Evolutionary conservation across 2,113 vertebrate species (phyloP).

Genomic region (Protomyctophum bolini): DNA sequence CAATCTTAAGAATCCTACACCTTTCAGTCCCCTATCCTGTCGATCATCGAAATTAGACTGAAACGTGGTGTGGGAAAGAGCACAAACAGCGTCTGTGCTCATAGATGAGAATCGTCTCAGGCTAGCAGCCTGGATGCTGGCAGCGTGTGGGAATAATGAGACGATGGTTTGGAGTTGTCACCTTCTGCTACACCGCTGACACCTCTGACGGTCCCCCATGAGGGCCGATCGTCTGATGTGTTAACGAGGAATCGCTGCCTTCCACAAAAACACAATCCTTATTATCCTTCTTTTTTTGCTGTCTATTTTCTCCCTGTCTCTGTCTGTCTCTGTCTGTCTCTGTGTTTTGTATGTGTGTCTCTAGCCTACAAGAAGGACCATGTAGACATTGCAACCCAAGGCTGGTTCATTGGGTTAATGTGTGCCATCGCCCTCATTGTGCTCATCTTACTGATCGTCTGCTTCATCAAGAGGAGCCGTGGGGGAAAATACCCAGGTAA

Average conservation of each 20-base stretch:
- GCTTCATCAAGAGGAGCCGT: conserved; percentile 98
- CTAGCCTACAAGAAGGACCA: conserved; percentile 93
- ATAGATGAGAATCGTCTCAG: not conserved
- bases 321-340: conserved; percentile 12
- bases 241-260: not conserved
- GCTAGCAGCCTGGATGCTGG: not conserved
- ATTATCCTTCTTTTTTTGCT: conserved; percentile 4
- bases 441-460: conserved; percentile 96
- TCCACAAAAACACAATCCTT: not conserved
- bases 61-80: conserved; percentile 10
- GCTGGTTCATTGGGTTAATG: conserved; percentile 99
- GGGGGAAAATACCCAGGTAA: conserved; percentile 96
- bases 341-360: conserved; percentile 29
- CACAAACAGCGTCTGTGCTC: not conserved
- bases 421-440: conserved; percentile 96
- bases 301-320: conserved; percentile 8
- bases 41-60: too few species aligned
- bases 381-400: conserved; percentile 95
- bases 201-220: not conserved
- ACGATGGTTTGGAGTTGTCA: conserved; percentile 13
- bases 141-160: not conserved
- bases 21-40: too few species aligned
- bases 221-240: conserved; percentile 4
- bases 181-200: not conserved
- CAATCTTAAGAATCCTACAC: too few species aligned